Percentiles rank a stretch among this genome's conserved stretches.
phyloP scores from a whole-genome alignment of 2,888 invertebrate genomes.

The Cryptops parisi region DNA sequence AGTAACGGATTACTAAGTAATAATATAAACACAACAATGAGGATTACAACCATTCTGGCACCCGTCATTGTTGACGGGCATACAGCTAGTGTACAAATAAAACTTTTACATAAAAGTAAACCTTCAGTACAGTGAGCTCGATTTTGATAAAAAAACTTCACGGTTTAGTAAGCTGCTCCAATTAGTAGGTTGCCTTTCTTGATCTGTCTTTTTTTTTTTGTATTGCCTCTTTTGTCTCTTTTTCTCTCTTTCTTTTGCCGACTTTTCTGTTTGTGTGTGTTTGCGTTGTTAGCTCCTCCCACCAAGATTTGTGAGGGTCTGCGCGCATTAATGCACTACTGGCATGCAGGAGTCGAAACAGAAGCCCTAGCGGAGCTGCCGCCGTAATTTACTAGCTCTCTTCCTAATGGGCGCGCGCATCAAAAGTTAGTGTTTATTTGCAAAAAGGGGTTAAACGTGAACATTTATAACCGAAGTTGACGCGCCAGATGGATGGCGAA shows the following conservation, averaged over 20 bases:
- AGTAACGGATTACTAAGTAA: too few relatives aligned
- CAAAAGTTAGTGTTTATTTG: constrained; percentile 14
- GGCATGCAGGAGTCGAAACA: not conserved
- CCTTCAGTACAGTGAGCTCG: too few relatives aligned
- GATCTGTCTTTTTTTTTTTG: not conserved
- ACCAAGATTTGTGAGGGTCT: not conserved
- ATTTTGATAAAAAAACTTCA: too few relatives aligned
- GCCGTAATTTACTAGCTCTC: not conserved
- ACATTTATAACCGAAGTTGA: constrained; percentile 7
- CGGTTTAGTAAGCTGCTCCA: too few relatives aligned
- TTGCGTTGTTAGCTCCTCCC: too few relatives aligned
- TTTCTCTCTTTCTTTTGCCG: too few relatives aligned
- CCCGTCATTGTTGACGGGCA: too few relatives aligned
- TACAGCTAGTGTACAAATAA: too few relatives aligned
- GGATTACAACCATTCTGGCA: too few relatives aligned
- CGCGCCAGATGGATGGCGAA: not conserved
- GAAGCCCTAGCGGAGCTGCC: not conserved
- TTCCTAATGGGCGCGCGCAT: constrained; percentile 3
- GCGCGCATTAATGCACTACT: not conserved
- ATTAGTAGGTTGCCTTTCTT: too few relatives aligned
- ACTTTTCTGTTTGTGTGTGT: not conserved
- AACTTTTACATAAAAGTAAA: too few relatives aligned
- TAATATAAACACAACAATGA: too few relatives aligned
- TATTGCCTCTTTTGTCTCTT: not conserved
- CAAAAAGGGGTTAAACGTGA: constrained; percentile 14